Evolutionary conservation across 37 sponge, comb jelly and placozoan genomes (phyloP).

Genomic region (Chondrosia reniformis): DNA sequence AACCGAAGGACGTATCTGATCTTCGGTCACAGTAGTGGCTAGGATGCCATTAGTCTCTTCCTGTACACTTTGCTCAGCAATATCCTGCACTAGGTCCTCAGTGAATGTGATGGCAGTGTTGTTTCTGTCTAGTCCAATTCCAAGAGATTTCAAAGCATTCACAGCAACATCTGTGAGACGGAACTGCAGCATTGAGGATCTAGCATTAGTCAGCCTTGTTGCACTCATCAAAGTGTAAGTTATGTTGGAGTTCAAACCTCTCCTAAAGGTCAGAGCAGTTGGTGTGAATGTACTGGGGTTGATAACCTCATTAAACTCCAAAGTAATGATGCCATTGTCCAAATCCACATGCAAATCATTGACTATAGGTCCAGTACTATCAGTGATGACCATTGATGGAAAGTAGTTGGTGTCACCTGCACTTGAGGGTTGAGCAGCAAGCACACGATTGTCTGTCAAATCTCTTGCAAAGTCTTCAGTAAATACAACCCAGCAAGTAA

Average conservation of each 20-base stretch:
- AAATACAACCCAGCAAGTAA: constrained; percentile 45
- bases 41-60: neutral
- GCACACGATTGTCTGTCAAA: constrained; percentile 34
- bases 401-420: constrained; percentile 25
- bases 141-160: constrained; percentile 15
- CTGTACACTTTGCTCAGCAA: constrained; percentile 15
- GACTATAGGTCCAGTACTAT: constrained; percentile 50
- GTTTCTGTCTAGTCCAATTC: constrained; percentile 25
- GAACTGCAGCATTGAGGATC: constrained; percentile 9
- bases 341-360: constrained; percentile 62
- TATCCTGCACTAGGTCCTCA: constrained; percentile 49
- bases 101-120: constrained; percentile 61
- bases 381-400: constrained; percentile 26
- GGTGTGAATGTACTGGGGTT: constrained; percentile 53
- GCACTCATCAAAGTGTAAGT: constrained; percentile 63
- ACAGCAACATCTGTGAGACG: constrained; percentile 12
- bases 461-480: constrained; percentile 43
- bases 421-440: neutral
- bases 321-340: constrained; percentile 35
- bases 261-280: constrained; percentile 52
- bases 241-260: constrained; percentile 48
- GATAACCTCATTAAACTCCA: constrained; percentile 77
- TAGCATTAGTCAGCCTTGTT: neutral
- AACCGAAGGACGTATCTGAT: neutral
- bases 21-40: neutral